Evolutionary conservation across 2,113 vertebrate genomes (phyloP).

Genomic region (Carollia perspicillata): DNA sequence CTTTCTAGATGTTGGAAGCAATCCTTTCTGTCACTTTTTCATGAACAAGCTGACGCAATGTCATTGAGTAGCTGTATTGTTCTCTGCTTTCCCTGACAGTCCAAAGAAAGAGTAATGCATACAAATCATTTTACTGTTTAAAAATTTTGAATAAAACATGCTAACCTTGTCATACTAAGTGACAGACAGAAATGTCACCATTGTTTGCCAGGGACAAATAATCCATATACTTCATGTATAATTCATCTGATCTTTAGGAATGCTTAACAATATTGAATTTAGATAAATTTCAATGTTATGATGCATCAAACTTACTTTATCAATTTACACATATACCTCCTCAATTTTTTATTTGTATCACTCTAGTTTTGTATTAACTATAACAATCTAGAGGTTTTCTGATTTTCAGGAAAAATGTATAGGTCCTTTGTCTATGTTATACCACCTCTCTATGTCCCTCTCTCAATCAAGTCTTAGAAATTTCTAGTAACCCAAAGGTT

Average conservation of each 20-base stretch:
- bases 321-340: slow-evolving; percentile 77
- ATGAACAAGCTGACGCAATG: slow-evolving; percentile 71
- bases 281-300: slow-evolving; percentile 82
- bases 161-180: slow-evolving; percentile 86
- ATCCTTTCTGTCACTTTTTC: slow-evolving; percentile 65
- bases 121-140: slow-evolving; percentile 81
- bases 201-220: slow-evolving; percentile 87
- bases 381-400: slow-evolving; percentile 45
- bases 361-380: slow-evolving; percentile 57
- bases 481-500: background rate
- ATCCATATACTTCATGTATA: slow-evolving; percentile 88
- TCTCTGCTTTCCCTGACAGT: slow-evolving; percentile 76
- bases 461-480: background rate
- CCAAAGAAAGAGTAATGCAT: slow-evolving; percentile 79
- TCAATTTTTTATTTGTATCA: slow-evolving; percentile 73
- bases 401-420: slow-evolving; percentile 41
- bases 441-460: background rate
- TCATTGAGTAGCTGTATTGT: slow-evolving; percentile 71
- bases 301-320: slow-evolving; percentile 77
- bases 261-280: slow-evolving; percentile 86
- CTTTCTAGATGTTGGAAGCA: slow-evolving; percentile 66
- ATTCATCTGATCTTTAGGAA: slow-evolving; percentile 88
- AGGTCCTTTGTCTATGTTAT: background rate
- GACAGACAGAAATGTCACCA: slow-evolving; percentile 87
- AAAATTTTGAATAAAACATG: slow-evolving; percentile 88